Percentiles rank a stretch among this genome's conserved stretches.
Evolutionary conservation across 2,113 vertebrate species (phyloP).

Genomic region (Notiomystis cincta): DNA sequence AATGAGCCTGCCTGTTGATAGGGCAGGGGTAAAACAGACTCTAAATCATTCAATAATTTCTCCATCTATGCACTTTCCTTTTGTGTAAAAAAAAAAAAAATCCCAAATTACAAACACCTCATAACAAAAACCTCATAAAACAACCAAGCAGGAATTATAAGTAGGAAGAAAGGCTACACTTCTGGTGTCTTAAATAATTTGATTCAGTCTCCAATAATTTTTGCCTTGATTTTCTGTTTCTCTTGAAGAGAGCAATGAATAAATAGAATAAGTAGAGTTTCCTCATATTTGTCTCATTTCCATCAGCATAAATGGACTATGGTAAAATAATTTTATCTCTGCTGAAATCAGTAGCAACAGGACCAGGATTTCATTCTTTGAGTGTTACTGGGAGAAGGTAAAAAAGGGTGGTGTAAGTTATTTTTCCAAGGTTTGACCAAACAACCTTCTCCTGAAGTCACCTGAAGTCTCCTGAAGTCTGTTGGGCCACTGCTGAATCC

Average conservation of each 20-base stretch:
- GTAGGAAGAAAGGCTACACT: not conserved
- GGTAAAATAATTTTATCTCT: not conserved
- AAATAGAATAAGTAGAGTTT: not conserved
- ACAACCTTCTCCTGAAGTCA: not conserved
- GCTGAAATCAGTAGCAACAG: not conserved
- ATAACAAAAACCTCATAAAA: not conserved
- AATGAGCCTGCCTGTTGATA: not conserved
- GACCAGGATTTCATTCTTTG: not conserved
- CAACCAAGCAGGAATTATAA: not conserved
- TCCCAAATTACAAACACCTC: not conserved
- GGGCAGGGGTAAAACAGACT: not conserved
- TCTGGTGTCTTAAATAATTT: not conserved
- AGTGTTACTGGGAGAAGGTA: not conserved
- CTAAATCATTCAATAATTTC: not conserved
- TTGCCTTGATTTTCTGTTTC: not conserved
- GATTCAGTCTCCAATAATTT: not conserved
- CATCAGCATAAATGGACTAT: not conserved
- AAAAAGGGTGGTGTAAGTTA: rapidly evolving
- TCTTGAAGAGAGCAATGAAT: not conserved
- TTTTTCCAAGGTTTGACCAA: not conserved
- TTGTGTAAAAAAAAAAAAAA: not conserved
- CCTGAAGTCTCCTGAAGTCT: not conserved
- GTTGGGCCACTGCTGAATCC: not conserved
- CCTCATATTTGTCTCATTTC: not conserved
- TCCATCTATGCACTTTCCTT: not conserved